These are phyloP conservation scores for Manis crassicaudata DNA, from an alignment of 2,797 vertebrate genomes.

Conservation along the genomic window DNA sequence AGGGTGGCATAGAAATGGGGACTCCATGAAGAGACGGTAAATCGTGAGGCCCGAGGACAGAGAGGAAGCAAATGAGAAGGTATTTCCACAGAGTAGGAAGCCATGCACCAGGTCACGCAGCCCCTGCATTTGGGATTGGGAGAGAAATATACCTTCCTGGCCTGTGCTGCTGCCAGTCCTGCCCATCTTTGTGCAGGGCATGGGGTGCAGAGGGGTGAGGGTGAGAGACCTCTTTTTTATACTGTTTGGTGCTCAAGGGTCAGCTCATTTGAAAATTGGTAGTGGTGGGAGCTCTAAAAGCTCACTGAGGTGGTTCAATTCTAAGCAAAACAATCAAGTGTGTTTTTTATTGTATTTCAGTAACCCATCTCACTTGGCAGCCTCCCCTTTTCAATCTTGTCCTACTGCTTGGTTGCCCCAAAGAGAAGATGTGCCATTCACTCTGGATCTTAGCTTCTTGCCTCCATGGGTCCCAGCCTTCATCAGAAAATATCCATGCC, in stretches of 20 bases:
- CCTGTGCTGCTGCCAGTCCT: neutral
- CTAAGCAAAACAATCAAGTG: neutral
- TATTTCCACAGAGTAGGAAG: neutral
- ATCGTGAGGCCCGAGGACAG: neutral
- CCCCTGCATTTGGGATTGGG: neutral
- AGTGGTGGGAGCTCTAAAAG: neutral
- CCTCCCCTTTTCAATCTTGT: neutral
- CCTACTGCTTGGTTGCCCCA: neutral
- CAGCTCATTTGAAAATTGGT: neutral
- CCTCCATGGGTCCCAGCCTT: neutral
- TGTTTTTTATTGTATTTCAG: neutral
- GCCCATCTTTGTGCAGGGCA: neutral
- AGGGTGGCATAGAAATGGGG: neutral
- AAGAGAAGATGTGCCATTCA: neutral
- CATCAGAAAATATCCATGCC: neutral
- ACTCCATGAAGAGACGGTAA: neutral
- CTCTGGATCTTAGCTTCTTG: neutral
- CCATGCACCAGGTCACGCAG: neutral
- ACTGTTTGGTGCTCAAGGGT: neutral
- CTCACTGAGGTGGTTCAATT: neutral
- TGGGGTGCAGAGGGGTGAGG: fast-evolving
- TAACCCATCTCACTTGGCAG: neutral
- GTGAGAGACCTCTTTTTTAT: neutral
- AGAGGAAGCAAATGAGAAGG: neutral
- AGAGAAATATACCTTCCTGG: neutral